A percentile compares a stretch with the other conserved stretches of the same genome.
Evolutionary conservation across 2,113 vertebrate genomes (phyloP).

Genomic region (Cathartes aura): DNA sequence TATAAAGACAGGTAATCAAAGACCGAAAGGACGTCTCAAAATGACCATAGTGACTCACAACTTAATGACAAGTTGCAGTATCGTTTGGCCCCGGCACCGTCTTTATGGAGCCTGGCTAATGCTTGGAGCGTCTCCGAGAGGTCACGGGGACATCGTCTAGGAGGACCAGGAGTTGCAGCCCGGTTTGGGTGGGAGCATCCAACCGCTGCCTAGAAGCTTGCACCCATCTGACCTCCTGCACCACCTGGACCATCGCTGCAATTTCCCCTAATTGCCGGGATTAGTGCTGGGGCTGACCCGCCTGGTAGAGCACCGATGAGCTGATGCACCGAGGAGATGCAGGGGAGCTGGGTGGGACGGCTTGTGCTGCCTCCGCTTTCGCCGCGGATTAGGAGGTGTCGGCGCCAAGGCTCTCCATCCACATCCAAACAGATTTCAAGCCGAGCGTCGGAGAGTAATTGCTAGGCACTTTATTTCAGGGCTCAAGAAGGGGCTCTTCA

Average conservation of each 20-base stretch:
- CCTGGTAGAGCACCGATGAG: neutral
- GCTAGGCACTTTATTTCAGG: neutral
- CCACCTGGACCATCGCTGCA: neutral
- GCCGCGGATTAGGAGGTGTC: rapidly evolving
- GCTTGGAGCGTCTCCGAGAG: neutral
- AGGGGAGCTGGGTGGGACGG: neutral
- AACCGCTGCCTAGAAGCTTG: neutral
- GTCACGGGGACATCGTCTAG: neutral
- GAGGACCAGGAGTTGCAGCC: neutral
- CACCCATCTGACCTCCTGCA: neutral
- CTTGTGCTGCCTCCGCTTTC: neutral
- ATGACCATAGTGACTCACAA: neutral
- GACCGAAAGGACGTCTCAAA: neutral
- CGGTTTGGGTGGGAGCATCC: neutral
- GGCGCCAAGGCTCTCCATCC: neutral
- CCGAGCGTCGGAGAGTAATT: rapidly evolving
- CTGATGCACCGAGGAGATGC: neutral
- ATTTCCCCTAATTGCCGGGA: neutral
- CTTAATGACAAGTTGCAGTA: neutral
- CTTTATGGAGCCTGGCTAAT: neutral
- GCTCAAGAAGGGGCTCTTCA: neutral
- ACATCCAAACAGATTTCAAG: neutral
- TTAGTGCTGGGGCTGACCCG: neutral
- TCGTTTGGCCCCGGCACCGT: rapidly evolving
- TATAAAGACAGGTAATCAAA: neutral